Evolutionary conservation across 2,888 invertebrate genomes (phyloP), one percentile per base, ranked within the genome.

Genomic region (Hirtodrosophila trivittata): DNA sequence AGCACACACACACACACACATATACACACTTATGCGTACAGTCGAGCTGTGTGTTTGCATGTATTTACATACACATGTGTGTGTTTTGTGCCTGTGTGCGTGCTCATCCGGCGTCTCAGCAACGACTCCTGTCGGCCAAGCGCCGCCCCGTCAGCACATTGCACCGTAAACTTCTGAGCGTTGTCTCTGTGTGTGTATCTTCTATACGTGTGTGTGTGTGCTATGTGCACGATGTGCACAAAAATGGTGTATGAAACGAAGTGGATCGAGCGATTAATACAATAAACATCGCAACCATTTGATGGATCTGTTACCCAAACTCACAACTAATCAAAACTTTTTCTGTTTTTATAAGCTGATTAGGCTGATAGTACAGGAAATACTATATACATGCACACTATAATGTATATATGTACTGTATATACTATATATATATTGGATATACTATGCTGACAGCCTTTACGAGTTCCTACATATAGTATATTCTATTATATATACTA

Each of bases 141-240:
- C 41, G 67, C 60, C 73, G 69, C 55, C 49, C 41, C 43, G 49
- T 66, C 67, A 66, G 73, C 73, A 45, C 14, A 60, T 51, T 59
- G 55, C 59, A 41, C 26, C 21, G 37, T 26, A 30, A 66, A 8
- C 50, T 72, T 51, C 13, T 52, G 42, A 10, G 13, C 16, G 25
- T 12, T 14, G 25, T 14, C 21, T 42, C 6, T 43, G 8, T 25
- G 28, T 51, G 21, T 18, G 18, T 18, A 10, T n/a, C 21, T 39
- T n/a, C n/a, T n/a, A n/a, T 18, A 13, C 18, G 16, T 25, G 35
- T 51, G 25, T 14, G 32, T 14, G 38, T 52, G 28, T 50, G 28
- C 12, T 7, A 26, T n/a, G 21, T 39, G 30, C 39, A 41, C 16
- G 16, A 0, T 16, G 28, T 26, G 18, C 13, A 33, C 12, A 14